A percentile compares a stretch with the other conserved stretches of the same genome.
Evolutionary conservation across 1,140 invertebrate species (phyloP).

Genomic region (Drosophila chauvacae): DNA sequence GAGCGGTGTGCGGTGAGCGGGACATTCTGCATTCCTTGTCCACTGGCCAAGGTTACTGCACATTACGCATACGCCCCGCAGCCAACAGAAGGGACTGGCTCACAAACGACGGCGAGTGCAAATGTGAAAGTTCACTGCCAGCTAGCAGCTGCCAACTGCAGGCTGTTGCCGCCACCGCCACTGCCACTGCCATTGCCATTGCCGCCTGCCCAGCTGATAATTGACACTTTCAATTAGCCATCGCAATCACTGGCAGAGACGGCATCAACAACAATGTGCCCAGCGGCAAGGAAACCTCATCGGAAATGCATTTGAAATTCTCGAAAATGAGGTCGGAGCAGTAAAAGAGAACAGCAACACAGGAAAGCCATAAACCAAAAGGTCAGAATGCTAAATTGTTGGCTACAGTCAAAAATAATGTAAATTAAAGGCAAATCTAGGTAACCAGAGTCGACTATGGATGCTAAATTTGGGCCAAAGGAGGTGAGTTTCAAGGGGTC

Average conservation of each 20-base stretch:
- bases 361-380: slow-evolving; percentile 40
- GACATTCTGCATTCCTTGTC: slow-evolving; percentile 34
- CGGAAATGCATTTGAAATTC: slow-evolving; percentile 35
- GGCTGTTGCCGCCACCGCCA: slow-evolving; percentile 1
- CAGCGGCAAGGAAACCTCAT: slow-evolving; percentile 21
- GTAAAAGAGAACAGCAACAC: slow-evolving; percentile 14
- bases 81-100: slow-evolving; percentile 17
- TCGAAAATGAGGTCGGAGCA: slow-evolving; percentile 17
- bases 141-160: slow-evolving; percentile 9
- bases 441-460: background rate
- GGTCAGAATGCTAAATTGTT: slow-evolving; percentile 53
- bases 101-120: slow-evolving; percentile 18
- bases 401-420: slow-evolving; percentile 14
- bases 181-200: slow-evolving; percentile 8
- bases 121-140: slow-evolving; percentile 73
- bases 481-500: background rate
- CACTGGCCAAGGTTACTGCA: slow-evolving; percentile 65
- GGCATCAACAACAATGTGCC: slow-evolving; percentile 35
- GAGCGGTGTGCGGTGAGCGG: background rate
- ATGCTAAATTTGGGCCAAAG: background rate
- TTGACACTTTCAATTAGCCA: slow-evolving; percentile 71
- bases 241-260: slow-evolving; percentile 35
- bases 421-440: slow-evolving; percentile 1
- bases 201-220: slow-evolving; percentile 36
- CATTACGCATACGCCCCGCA: slow-evolving; percentile 70